phyloP scores from a whole-genome alignment of 2,888 invertebrate species.

The Noctua janthe region DNA sequence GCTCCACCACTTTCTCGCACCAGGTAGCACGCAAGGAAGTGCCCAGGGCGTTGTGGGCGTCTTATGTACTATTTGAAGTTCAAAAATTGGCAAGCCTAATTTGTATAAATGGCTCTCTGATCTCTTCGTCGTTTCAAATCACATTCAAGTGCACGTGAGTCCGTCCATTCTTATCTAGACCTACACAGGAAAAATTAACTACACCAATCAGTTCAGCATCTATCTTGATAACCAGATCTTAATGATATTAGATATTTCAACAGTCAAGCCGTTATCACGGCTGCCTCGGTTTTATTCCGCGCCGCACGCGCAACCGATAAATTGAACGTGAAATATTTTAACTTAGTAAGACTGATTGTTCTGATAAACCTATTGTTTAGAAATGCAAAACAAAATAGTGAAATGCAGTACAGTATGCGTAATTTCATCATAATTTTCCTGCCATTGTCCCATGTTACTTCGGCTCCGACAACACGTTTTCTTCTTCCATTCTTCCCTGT shows the following conservation, averaged over 20 bases:
- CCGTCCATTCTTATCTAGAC: slow-evolving; percentile 5
- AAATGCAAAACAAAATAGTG: not conserved
- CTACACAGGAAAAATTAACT: slow-evolving; percentile 8
- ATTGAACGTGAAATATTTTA: slow-evolving; percentile 45
- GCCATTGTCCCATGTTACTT: not conserved
- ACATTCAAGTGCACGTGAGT: slow-evolving; percentile 11
- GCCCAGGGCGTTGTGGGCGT: not conserved
- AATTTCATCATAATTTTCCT: not conserved
- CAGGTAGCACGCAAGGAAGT: not conserved
- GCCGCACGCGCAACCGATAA: slow-evolving; percentile 31
- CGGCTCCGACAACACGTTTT: not conserved
- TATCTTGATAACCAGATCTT: slow-evolving; percentile 26
- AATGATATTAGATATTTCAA: slow-evolving; percentile 26
- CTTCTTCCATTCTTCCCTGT: not conserved
- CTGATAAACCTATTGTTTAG: slow-evolving; percentile 28
- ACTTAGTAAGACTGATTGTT: slow-evolving; percentile 4
- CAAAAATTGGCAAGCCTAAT: not conserved
- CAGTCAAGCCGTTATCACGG: slow-evolving; percentile 16
- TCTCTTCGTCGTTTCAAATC: not conserved
- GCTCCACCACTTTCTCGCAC: not conserved
- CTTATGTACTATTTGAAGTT: not conserved
- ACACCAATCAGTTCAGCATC: not conserved
- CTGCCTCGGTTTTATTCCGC: slow-evolving; percentile 18
- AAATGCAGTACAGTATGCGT: not conserved
- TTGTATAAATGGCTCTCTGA: not conserved